Evolutionary conservation across 2,797 vertebrate species (phyloP).

Genomic region (Bucorvus abyssinicus): DNA sequence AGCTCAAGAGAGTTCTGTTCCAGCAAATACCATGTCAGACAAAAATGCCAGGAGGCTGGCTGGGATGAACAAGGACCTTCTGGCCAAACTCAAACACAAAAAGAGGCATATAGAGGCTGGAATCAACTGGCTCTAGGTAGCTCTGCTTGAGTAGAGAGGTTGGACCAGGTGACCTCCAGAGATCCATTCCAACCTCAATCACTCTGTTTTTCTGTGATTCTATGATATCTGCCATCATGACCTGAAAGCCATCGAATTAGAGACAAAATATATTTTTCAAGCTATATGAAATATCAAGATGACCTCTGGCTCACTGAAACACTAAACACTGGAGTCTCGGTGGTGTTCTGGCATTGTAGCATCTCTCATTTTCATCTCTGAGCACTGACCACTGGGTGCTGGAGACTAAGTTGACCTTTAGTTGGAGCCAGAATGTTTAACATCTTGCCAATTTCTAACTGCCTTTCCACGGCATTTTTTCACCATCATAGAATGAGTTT

Average conservation of each 20-base stretch:
- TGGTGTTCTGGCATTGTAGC: background rate
- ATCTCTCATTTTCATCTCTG: background rate
- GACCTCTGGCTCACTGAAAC: background rate
- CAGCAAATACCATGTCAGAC: background rate
- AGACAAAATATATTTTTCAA: background rate
- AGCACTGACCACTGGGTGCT: background rate
- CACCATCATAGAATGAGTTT: background rate
- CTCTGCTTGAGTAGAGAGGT: background rate
- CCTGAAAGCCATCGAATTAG: background rate
- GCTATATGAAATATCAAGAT: background rate
- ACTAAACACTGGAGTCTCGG: background rate
- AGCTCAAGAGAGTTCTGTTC: background rate
- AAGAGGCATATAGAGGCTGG: background rate
- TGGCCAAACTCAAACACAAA: background rate
- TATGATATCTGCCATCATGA: fast-evolving
- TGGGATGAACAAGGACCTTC: background rate
- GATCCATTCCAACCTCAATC: background rate
- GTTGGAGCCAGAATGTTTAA: background rate
- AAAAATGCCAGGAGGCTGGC: background rate
- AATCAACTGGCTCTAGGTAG: fast-evolving
- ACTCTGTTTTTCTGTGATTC: background rate
- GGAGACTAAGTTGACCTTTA: background rate
- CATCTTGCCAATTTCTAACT: background rate
- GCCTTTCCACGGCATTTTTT: background rate
- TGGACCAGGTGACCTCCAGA: background rate